These are phyloP conservation scores for Drosophila nigromelanica DNA, from an alignment of 1,140 invertebrate genomes.

Conservation along the genomic window DNA sequence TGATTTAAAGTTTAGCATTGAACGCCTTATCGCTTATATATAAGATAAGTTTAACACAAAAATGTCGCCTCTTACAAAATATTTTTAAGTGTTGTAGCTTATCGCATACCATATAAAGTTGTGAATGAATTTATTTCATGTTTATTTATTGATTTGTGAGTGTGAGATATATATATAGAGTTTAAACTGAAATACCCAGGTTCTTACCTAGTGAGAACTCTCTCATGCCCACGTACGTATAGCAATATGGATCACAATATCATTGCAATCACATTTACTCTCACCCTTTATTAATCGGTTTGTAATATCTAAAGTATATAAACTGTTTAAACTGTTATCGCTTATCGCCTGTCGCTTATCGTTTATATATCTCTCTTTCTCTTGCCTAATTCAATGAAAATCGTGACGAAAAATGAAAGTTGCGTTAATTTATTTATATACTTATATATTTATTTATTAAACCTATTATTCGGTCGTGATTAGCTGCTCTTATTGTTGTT, in stretches of 20 bases:
- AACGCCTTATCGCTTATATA: too few relatives aligned
- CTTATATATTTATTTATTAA: slow-evolving; percentile 23
- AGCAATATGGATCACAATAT: background rate
- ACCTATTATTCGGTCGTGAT: slow-evolving; percentile 30
- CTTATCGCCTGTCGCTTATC: slow-evolving; percentile 17
- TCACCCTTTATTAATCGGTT: background rate
- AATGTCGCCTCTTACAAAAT: too few relatives aligned
- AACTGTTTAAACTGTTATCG: slow-evolving; percentile 6
- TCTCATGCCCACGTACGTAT: background rate
- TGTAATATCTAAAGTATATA: background rate
- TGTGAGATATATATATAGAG: background rate
- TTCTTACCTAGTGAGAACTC: background rate
- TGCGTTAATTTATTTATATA: slow-evolving; percentile 27
- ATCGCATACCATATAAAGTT: background rate
- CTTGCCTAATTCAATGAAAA: slow-evolving; percentile 14
- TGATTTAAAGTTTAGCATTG: too few relatives aligned
- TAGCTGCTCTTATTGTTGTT: slow-evolving; percentile 30
- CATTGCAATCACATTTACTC: background rate
- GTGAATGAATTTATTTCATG: slow-evolving; percentile 5
- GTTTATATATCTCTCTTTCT: slow-evolving; percentile 1
- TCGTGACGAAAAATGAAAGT: slow-evolving; percentile 40
- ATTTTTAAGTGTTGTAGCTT: background rate
- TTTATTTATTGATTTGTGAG: background rate
- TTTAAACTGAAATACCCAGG: too few relatives aligned
- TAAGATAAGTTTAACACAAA: too few relatives aligned